A percentile compares a stretch with the other conserved stretches of the same genome.
phyloP scores from a whole-genome alignment of 2,888 invertebrate species.

The Dicyrtomina minuta region DNA sequence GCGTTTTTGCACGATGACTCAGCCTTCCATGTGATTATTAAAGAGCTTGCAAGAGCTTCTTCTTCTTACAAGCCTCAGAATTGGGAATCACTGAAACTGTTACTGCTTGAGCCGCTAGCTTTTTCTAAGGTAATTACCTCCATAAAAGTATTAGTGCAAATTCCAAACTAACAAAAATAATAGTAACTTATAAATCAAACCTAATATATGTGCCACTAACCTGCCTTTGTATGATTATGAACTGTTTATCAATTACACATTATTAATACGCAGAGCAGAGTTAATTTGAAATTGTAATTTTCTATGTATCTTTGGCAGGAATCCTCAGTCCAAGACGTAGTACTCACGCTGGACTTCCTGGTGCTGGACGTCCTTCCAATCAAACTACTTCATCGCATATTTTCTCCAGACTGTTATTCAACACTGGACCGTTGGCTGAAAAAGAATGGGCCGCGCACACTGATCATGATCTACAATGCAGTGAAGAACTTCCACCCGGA shows the following conservation, averaged over 20 bases:
- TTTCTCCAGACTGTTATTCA: conserved; percentile 59
- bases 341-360: conserved; percentile 63
- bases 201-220: too few species aligned
- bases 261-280: too few species aligned
- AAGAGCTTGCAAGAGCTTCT: conserved; percentile 64
- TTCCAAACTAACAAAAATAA: too few species aligned
- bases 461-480: conserved; percentile 63
- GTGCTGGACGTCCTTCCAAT: conserved; percentile 59
- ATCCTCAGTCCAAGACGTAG: conserved; percentile 60
- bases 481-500: conserved; percentile 60
- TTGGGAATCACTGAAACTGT: conserved; percentile 61
- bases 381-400: conserved; percentile 61
- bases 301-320: conserved; percentile 46
- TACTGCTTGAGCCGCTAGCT: conserved; percentile 59
- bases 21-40: conserved; percentile 61
- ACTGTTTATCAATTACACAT: too few species aligned
- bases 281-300: not conserved
- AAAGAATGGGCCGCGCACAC: conserved; percentile 52
- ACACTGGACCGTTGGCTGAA: conserved; percentile 56
- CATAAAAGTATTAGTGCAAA: too few species aligned
- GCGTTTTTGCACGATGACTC: conserved; percentile 58
- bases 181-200: too few species aligned
- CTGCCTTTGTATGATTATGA: too few species aligned
- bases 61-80: conserved; percentile 65
- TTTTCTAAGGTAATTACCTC: conserved; percentile 57